Conservation (phyloP, 2,797 vertebrate genomes). For the Premnoplex brunnescens region DNA sequence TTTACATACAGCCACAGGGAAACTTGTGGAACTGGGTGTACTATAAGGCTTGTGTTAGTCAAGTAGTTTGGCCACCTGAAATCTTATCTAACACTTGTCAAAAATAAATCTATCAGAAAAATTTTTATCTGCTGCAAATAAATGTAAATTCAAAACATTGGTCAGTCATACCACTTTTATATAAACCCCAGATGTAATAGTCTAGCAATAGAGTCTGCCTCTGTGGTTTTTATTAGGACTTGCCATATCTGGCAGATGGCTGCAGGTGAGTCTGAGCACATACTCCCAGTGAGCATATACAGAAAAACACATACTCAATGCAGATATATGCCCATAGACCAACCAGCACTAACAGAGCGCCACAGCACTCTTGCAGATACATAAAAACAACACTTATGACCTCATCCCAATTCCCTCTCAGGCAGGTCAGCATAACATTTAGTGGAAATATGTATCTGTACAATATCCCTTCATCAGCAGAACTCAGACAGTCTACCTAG, state of each 20-base stretch:
- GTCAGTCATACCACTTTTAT: background rate
- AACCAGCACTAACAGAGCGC: background rate
- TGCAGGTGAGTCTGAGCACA: background rate
- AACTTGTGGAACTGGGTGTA: background rate
- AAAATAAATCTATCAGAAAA: background rate
- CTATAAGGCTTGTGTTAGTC: background rate
- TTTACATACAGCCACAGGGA: fast-evolving
- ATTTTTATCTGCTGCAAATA: background rate
- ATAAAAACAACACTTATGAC: background rate
- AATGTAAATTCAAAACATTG: background rate
- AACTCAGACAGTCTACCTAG: background rate
- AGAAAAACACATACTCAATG: fast-evolving
- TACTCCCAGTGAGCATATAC: background rate
- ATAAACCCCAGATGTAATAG: background rate
- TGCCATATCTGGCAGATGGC: background rate
- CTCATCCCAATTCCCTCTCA: background rate
- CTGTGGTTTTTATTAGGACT: background rate
- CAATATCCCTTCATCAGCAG: background rate
- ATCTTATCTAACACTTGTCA: background rate
- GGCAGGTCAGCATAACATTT: background rate
- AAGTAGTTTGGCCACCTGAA: background rate
- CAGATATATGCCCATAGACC: background rate
- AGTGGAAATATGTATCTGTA: background rate
- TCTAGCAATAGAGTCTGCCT: background rate
- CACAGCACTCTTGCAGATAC: background rate